A percentile compares a stretch with the other conserved stretches of the same genome.
Conservation (phyloP, 2,113 vertebrate species). For the Apistogramma diplotaenia region DNA sequence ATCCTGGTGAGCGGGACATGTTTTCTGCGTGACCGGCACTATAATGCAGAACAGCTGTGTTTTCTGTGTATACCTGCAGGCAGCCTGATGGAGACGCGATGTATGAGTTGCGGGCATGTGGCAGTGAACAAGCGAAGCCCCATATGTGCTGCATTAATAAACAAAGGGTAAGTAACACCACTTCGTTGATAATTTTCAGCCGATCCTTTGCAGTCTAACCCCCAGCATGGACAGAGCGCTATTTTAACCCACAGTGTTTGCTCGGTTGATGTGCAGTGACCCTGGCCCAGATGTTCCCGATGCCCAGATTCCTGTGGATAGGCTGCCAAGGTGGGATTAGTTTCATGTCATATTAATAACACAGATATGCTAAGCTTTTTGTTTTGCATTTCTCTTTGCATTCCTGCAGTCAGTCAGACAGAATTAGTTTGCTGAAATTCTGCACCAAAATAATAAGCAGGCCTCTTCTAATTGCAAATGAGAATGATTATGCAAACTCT, state of each 20-base stretch:
- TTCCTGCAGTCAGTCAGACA: background rate
- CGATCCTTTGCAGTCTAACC: background rate
- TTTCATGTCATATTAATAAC: slow-evolving; percentile 10
- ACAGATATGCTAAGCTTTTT: slow-evolving; percentile 4
- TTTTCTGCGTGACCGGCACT: background rate
- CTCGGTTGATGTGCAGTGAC: slow-evolving; percentile 70
- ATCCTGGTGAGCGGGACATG: background rate
- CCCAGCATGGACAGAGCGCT: background rate
- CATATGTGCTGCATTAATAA: slow-evolving; percentile 84
- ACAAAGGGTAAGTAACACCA: slow-evolving; percentile 85
- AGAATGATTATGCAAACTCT: background rate
- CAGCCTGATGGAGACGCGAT: slow-evolving; percentile 92
- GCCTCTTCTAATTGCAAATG: background rate
- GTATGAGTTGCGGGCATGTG: slow-evolving; percentile 87
- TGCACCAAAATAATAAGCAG: background rate
- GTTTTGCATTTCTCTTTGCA: background rate
- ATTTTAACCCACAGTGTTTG: slow-evolving; percentile 21
- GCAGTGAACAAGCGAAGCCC: slow-evolving; percentile 86
- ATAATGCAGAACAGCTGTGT: slow-evolving; percentile 22
- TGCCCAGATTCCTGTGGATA: slow-evolving; percentile 84
- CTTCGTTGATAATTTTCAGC: background rate
- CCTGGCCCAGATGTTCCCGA: slow-evolving; percentile 83
- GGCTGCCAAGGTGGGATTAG: slow-evolving; percentile 86
- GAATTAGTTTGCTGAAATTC: background rate
- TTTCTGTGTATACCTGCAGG: slow-evolving; percentile 74